Base-by-base conservation (phyloP, 1,140 invertebrate genomes). In the Aporrectodea caliginosa region DNA sequence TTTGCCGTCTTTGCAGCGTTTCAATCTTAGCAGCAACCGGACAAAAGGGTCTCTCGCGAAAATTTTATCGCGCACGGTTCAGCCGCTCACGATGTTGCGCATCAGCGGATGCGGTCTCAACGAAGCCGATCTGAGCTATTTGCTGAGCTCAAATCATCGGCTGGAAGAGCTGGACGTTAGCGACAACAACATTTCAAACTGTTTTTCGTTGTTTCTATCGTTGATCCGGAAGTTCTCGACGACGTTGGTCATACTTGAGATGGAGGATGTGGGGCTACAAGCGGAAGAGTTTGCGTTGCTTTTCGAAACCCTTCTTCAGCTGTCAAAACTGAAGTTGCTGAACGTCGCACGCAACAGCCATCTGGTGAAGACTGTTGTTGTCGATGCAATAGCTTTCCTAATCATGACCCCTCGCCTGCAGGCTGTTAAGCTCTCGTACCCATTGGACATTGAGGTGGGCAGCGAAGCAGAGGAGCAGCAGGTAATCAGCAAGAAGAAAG, bases 21-120 rank as follows among this genome's bases (percentile, higher is more conserved):
- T 86, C 6, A 84, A 86, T 81, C 83, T 86, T 14, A 86, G 85
- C 80, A 84, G 83, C 79, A 85, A 84, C 73, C 73, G 85, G 30
- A 80, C 85, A 22, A 84, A 84, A 75, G 81, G 75, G 1, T 78
- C 81, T 12, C 79, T 86, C 14, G 78, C 81, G 2, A 79, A 74
- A 14, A 34, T 86, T 22, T 75, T 86, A 22, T 78, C 74, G 16
- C 31, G 77, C 34, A 79, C 84, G 1, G 31, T 75, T 1, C 78
- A 79, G 30, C 82, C 84, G 16, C 77, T 86, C 1, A 80, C 83
- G 70, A 83, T 85, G 76, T 73, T 86, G n/a, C 71, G 84, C 22
- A 73, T 85, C 35, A 81, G 79, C 27, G 84, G 72, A 2, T 86
- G 85, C 79, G 80, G 84, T 16, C 77, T 86, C 58, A 82, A 81